Evolutionary conservation across 2,797 vertebrate species (phyloP).

Genomic region (Acrocephalus scirpaceus): DNA sequence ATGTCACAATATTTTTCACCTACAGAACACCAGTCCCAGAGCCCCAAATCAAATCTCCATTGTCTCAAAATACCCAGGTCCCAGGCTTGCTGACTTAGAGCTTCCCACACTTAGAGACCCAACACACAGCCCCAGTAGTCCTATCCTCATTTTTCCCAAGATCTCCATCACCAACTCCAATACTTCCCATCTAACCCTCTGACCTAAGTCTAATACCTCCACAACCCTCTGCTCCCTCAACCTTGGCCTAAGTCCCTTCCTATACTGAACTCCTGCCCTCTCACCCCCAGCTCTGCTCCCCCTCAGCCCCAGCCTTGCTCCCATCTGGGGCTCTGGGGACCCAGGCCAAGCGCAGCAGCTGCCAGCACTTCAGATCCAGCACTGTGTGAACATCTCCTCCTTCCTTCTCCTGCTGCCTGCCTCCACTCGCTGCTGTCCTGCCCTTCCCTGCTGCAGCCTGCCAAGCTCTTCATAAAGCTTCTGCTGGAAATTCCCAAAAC

Average conservation of each 20-base stretch:
- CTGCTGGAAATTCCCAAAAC: conserved; percentile 3
- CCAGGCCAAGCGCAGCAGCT: background rate
- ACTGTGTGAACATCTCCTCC: fast-evolving
- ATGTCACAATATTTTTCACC: background rate
- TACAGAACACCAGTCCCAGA: background rate
- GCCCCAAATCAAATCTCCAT: background rate
- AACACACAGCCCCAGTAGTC: background rate
- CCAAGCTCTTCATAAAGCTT: background rate
- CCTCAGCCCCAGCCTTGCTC: background rate
- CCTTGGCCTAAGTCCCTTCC: background rate
- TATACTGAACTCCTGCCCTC: fast-evolving
- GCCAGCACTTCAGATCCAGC: background rate
- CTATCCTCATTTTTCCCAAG: background rate
- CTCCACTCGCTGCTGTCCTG: fast-evolving
- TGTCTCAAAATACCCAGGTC: background rate
- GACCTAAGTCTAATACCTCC: background rate
- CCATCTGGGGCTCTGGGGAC: background rate
- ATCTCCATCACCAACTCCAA: background rate
- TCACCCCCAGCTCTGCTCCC: background rate
- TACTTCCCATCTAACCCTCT: background rate
- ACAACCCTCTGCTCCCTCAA: fast-evolving
- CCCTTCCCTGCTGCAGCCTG: background rate
- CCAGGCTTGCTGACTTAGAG: background rate
- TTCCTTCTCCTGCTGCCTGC: background rate
- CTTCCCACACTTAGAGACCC: background rate